phyloP scores from a whole-genome alignment of 2,113 vertebrate genomes.

The Atrichornis clamosus region DNA sequence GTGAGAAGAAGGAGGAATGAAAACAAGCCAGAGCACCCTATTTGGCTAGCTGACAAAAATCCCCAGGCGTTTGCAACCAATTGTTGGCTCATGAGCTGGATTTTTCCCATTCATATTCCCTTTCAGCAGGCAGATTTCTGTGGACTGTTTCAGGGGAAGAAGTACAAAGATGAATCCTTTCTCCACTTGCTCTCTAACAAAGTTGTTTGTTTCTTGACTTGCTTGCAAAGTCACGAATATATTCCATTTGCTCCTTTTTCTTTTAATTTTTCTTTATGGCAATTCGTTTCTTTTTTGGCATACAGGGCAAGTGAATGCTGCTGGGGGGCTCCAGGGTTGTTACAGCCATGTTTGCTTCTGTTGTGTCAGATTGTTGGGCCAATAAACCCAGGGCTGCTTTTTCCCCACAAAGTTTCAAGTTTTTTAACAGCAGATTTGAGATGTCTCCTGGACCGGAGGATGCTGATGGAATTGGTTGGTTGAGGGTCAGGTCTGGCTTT shows the following conservation, averaged over 20 bases:
- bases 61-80: constrained; percentile 35
- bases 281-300: not conserved
- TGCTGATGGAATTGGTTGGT: not conserved
- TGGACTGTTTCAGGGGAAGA: not conserved
- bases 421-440: not conserved
- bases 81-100: constrained; percentile 33
- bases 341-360: not conserved
- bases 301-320: not conserved
- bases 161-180: constrained; percentile 13
- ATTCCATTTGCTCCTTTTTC: not conserved
- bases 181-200: not conserved
- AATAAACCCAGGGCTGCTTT: not conserved
- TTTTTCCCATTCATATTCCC: constrained; percentile 67
- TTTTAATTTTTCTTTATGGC: not conserved
- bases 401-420: not conserved
- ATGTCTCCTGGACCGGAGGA: not conserved
- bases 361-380: not conserved
- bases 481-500: not conserved
- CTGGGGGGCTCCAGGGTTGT: not conserved
- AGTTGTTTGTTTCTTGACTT: not conserved
- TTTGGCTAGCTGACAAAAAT: constrained; percentile 69
- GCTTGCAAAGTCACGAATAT: not conserved
- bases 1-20: not conserved
- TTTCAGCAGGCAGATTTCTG: constrained; percentile 62
- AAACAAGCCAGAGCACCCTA: constrained; percentile 18